phyloP scores from a whole-genome alignment of 2,797 vertebrate genomes.

The Chromis chromis region DNA sequence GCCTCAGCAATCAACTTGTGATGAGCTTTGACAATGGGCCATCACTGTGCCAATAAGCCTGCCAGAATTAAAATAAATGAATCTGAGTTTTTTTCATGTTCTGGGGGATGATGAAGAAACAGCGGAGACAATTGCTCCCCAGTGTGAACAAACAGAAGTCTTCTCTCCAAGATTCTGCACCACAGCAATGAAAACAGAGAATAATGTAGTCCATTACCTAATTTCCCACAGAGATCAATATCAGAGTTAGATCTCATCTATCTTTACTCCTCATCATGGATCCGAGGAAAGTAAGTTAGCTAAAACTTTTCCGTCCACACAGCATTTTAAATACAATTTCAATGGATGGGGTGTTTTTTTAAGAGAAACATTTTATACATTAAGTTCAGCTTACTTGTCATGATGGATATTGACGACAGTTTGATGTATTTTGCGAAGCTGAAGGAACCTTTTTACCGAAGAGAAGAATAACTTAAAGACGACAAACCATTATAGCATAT shows the following conservation, averaged over 20 bases:
- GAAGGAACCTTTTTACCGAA: not conserved
- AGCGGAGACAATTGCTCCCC: constrained; percentile 22
- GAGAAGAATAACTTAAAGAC: not conserved
- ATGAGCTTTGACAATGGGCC: not conserved
- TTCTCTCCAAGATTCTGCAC: constrained; percentile 25
- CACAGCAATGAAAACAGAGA: constrained; percentile 46
- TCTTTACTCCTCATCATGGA: constrained; percentile 22
- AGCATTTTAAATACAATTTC: constrained; percentile 19
- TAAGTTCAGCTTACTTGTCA: not conserved
- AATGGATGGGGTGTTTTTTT: not conserved
- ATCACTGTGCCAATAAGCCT: constrained; percentile 7
- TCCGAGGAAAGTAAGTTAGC: constrained; percentile 17
- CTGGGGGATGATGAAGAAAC: constrained; percentile 29
- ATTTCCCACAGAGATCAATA: constrained; percentile 49
- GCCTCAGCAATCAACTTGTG: not conserved
- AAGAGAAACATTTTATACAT: not conserved
- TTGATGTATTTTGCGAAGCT: not conserved
- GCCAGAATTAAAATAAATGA: constrained; percentile 26
- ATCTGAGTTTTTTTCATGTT: not conserved
- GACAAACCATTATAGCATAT: too few relatives aligned
- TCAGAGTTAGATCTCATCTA: constrained; percentile 34
- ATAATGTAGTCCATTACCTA: constrained; percentile 47
- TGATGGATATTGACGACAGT: not conserved
- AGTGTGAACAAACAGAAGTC: not conserved
- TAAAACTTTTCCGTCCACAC: not conserved